Conservation (phyloP, 1,140 invertebrate species). For the Drosophila insularis region DNA sequence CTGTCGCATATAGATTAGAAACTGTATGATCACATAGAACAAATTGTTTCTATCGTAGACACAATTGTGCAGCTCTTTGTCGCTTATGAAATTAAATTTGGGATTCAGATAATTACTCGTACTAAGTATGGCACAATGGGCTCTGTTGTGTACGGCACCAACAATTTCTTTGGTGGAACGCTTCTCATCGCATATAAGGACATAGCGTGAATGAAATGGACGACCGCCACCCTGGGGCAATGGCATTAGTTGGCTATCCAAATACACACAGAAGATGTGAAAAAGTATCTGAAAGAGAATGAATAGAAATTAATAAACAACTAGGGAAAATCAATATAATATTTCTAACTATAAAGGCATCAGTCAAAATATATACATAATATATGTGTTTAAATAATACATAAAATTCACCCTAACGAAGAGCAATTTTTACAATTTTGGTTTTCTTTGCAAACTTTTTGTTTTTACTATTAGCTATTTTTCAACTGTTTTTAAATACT, state of each 20-base stretch:
- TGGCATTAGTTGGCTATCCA: conserved; percentile 91
- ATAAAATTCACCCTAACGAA: no score
- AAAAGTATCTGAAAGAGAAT: conserved; percentile 87
- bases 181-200: conserved; percentile 73
- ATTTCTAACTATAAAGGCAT: background rate
- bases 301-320: background rate
- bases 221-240: conserved; percentile 90
- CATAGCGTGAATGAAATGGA: conserved; percentile 87
- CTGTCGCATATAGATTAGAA: conserved; percentile 89
- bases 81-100: conserved; percentile 82
- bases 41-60: conserved; percentile 91
- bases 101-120: conserved; percentile 70
- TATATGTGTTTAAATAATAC: no score
- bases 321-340: no score
- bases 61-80: conserved; percentile 79
- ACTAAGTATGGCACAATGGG: conserved; percentile 76
- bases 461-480: no score
- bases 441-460: no score
- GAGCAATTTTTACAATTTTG: no score
- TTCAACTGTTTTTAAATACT: no score
- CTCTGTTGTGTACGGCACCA: conserved; percentile 73
- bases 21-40: conserved; percentile 90
- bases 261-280: conserved; percentile 91
- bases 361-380: no score
- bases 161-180: conserved; percentile 82